Conservation (phyloP, 2,113 vertebrate species). For the Pungitius pungitius region DNA sequence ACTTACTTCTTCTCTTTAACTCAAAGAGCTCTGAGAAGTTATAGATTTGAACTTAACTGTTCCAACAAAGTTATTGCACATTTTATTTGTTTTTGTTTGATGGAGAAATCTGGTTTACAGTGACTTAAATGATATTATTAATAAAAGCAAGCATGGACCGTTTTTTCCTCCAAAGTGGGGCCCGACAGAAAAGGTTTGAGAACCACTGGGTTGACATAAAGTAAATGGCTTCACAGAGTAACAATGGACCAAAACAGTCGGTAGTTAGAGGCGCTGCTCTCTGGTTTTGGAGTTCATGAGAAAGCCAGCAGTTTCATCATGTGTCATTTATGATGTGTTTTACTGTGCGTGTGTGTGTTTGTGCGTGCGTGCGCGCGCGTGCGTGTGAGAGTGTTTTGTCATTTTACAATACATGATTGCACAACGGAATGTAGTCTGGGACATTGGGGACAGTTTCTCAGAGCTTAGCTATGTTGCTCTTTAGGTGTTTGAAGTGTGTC, state of each 20-base stretch:
- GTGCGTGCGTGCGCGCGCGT: conserved; percentile 7
- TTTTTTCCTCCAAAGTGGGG: no score
- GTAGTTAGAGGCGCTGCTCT: conserved; percentile 23
- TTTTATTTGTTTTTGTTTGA: no score
- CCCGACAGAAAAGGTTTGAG: no score
- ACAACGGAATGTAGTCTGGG: neutral
- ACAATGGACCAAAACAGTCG: conserved; percentile 21
- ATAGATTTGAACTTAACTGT: no score
- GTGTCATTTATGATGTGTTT: conserved; percentile 57
- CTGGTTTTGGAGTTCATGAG: conserved; percentile 3
- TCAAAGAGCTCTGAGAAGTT: no score
- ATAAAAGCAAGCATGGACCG: no score
- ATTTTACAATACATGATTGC: conserved; percentile 3
- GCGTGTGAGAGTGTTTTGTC: neutral
- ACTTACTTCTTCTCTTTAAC: no score
- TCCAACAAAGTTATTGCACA: no score
- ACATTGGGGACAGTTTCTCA: conserved; percentile 13
- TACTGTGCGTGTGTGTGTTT: conserved; percentile 17
- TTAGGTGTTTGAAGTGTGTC: conserved; percentile 5
- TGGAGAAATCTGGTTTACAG: no score
- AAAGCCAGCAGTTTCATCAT: conserved; percentile 38
- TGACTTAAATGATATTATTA: no score
- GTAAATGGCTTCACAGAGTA: conserved; percentile 20
- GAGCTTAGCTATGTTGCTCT: conserved; percentile 23
- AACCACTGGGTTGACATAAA: conserved; percentile 16